These are phyloP conservation scores for Riparia riparia DNA, from an alignment of 2,113 vertebrate genomes.

Conservation along the genomic window DNA sequence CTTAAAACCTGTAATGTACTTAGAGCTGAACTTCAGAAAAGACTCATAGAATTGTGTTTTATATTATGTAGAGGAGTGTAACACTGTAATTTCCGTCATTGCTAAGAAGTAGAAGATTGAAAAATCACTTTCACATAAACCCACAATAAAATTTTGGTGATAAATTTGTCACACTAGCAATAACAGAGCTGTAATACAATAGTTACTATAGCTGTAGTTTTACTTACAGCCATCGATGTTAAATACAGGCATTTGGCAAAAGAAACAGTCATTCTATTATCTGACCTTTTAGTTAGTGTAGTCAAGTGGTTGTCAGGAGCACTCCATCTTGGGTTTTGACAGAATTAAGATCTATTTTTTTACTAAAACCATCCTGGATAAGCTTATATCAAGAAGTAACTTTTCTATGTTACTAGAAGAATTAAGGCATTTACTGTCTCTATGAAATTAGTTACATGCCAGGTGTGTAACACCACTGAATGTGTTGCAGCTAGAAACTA, in stretches of 20 bases:
- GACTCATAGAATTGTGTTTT: not conserved
- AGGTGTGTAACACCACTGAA: not conserved
- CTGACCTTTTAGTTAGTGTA: not conserved
- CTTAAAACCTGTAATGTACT: not conserved
- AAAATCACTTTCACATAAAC: not conserved
- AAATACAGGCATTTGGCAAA: not conserved
- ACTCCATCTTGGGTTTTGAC: not conserved
- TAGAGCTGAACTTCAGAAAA: not conserved
- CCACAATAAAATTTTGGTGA: not conserved
- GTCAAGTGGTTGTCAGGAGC: not conserved
- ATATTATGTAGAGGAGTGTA: not conserved
- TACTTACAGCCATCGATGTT: not conserved
- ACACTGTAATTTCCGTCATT: not conserved
- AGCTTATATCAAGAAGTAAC: not conserved
- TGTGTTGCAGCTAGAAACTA: not conserved
- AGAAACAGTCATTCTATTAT: not conserved
- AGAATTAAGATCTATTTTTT: not conserved
- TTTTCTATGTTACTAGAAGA: not conserved
- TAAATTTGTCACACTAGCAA: not conserved
- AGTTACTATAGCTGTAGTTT: not conserved
- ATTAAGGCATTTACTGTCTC: not conserved
- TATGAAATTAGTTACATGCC: not conserved
- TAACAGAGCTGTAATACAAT: not conserved
- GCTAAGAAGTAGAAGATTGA: not conserved
- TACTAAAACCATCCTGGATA: not conserved